phyloP scores from a whole-genome alignment of 2,113 vertebrate species.

The Rostratula benghalensis region DNA sequence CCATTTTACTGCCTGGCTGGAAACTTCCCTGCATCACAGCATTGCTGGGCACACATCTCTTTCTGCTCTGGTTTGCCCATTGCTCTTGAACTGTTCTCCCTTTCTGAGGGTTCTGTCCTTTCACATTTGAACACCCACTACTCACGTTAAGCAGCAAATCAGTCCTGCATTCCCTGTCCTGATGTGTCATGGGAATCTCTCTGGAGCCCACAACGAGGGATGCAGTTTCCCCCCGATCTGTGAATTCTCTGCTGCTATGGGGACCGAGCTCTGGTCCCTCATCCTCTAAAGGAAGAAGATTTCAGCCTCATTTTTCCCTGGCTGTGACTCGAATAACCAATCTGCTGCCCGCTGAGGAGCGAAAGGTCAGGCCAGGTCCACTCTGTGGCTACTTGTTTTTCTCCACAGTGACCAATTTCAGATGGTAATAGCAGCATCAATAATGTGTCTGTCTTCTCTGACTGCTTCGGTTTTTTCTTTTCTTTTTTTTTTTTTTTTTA shows the following conservation, averaged over 20 bases:
- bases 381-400: slow-evolving; percentile 60
- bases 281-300: slow-evolving; percentile 3
- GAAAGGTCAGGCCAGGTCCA: slow-evolving; percentile 43
- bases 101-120: background rate
- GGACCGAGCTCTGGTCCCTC: slow-evolving; percentile 9
- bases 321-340: slow-evolving; percentile 49
- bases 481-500: no score
- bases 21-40: background rate
- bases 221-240: background rate
- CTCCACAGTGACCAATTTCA: slow-evolving; percentile 67
- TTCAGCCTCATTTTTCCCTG: slow-evolving; percentile 53
- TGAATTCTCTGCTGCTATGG: background rate
- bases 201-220: background rate
- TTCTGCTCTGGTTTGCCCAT: background rate
- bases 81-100: background rate
- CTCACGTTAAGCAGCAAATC: background rate
- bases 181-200: background rate
- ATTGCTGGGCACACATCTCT: background rate
- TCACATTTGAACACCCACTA: background rate
- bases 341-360: slow-evolving; percentile 28
- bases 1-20: background rate
- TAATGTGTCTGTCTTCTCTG: slow-evolving; percentile 53
- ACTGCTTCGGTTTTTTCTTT: background rate
- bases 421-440: slow-evolving; percentile 64
- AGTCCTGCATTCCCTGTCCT: background rate